Evolutionary conservation across 92 coral and sea anemone species (phyloP), one percentile per base, ranked within the genome.

Genomic region (Isaurus tuberculatus): DNA sequence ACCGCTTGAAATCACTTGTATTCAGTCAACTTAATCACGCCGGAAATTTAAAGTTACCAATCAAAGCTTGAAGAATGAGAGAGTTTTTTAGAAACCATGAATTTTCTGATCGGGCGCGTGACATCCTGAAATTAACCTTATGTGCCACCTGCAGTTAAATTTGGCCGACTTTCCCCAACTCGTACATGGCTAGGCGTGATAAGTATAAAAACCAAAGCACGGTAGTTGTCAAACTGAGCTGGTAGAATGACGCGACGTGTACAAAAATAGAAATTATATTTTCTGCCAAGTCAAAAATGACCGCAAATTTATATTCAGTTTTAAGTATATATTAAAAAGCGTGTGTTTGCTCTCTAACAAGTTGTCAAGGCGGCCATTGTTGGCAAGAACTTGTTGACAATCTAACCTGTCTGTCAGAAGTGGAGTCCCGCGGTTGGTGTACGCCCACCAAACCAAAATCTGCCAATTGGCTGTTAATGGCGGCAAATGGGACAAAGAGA

Each of bases 361-460:
- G 89, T 80, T 87, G 95, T 91, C 92, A 84, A 90, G 90, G 83
- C 75, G 70, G 91, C 84, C 72, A 88, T 88, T 91, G 92, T 91
- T 72, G 63, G 87, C 79, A 88, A 93, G 86, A 86, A 85, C 72
- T 70, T 84, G 95, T 87, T 94, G 95, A 94, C 95, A 94, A 88
- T 63, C 86, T 29, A 46, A 87, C 58, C 94, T 89, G 93, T 91
- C 98, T 66, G 66, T 89, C 98, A 94, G 83, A 91, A 91, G 91
- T 88, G 89, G 85, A 67, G 80, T 78, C 73, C 95, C 90, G 91
- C 88, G 55, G 66, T 33, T 42, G 65, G 82, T 34, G 74, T 44
- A 91, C 95, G 95, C 98, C 98, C 88, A 85, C 92, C 70, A 58
- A 85, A 89, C 84, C 75, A 51, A 86, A 87, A 60, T 83, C 97